phyloP scores from a whole-genome alignment of 1,140 invertebrate species.

The Tyrophagus putrescentiae region DNA sequence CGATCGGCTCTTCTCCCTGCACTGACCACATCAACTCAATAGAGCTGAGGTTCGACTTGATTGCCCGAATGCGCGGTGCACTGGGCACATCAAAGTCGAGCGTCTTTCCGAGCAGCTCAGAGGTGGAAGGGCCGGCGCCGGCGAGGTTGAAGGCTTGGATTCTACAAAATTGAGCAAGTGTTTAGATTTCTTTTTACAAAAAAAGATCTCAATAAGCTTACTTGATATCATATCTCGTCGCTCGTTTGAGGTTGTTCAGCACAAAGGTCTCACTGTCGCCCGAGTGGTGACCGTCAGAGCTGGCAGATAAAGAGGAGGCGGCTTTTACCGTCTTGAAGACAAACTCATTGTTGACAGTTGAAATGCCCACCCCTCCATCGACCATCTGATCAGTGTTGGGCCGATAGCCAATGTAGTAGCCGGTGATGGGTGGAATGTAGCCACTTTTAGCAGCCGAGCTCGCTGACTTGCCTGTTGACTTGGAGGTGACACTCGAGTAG shows the following conservation, averaged over 20 bases:
- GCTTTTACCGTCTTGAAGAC: slow-evolving; percentile 16
- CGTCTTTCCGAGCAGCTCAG: slow-evolving; percentile 48
- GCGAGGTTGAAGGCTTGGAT: slow-evolving; percentile 81
- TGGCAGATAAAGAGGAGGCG: background rate
- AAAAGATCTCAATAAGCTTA: slow-evolving; percentile 35
- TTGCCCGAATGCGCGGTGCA: slow-evolving; percentile 1
- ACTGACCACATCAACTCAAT: slow-evolving; percentile 17
- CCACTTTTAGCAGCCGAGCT: no score
- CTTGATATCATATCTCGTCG: slow-evolving; percentile 71
- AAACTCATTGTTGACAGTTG: slow-evolving; percentile 6
- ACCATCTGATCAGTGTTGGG: slow-evolving; percentile 26
- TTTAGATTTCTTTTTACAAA: no score
- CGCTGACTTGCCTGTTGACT: background rate
- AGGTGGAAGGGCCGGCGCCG: slow-evolving; percentile 73
- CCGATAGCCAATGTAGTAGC: slow-evolving; percentile 79
- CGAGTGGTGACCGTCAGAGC: background rate
- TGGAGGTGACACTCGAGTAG: background rate
- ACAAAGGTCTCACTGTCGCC: slow-evolving; percentile 7
- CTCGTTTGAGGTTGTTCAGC: slow-evolving; percentile 23
- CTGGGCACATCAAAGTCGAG: slow-evolving; percentile 18
- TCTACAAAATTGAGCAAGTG: background rate
- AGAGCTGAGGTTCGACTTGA: slow-evolving; percentile 1
- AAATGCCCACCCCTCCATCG: background rate
- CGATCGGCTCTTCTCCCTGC: slow-evolving; percentile 11
- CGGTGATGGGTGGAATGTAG: slow-evolving; percentile 51